Conservation (phyloP, 2,113 vertebrate genomes). For the Thryonomys swinderianus region DNA sequence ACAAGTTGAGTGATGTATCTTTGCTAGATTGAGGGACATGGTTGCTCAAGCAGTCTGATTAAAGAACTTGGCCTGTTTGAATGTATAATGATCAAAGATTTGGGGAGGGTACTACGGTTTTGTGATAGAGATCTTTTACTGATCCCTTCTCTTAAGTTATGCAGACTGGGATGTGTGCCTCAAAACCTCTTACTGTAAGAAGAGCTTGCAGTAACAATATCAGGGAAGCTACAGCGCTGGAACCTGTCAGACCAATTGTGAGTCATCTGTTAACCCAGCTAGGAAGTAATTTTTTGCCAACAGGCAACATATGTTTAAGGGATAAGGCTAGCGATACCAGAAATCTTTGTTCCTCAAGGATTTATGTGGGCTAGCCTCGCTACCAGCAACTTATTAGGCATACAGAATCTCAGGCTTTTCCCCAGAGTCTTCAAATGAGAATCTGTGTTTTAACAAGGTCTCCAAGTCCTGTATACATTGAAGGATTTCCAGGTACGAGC, state of each 20-base stretch:
- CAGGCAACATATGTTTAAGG: neutral
- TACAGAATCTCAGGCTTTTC: neutral
- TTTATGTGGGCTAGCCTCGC: neutral
- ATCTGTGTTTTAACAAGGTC: neutral
- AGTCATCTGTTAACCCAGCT: neutral
- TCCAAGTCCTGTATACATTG: neutral
- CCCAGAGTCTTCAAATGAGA: neutral
- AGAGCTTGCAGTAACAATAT: neutral
- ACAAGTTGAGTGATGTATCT: neutral
- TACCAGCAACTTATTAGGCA: neutral
- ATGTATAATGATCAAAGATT: neutral
- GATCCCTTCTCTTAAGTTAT: neutral
- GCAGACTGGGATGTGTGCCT: neutral
- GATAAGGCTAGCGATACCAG: neutral
- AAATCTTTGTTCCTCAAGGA: slow-evolving; percentile 8
- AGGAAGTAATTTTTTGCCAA: slow-evolving; percentile 1
- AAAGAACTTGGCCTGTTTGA: slow-evolving; percentile 39
- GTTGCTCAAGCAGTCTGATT: slow-evolving; percentile 11
- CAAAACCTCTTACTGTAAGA: neutral
- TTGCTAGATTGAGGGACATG: slow-evolving; percentile 35
- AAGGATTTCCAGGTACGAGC: neutral
- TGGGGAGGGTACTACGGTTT: neutral
- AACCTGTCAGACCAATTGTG: neutral
- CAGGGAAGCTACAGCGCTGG: neutral
- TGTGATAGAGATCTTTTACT: neutral